Base-by-base conservation (phyloP, 2,113 vertebrate genomes). In the Aegithalos caudatus region DNA sequence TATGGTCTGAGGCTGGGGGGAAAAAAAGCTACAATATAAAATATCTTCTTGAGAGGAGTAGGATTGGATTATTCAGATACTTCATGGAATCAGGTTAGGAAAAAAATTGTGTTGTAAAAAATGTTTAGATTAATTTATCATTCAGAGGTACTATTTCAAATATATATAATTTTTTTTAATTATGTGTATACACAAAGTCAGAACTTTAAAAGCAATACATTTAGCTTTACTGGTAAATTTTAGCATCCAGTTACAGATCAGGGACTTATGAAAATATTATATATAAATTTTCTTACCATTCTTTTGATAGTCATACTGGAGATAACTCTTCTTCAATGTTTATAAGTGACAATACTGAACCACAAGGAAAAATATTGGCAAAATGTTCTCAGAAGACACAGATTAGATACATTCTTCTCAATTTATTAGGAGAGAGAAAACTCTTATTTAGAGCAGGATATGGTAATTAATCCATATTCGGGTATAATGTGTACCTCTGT, bases 1-100 rank as follows among this genome's bases (percentile, higher is more conserved):
- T 65, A 33, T 24, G 5, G 29, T 74, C 7, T 17, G 28, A 73
- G n/a, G 25, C 3, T 20, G 7, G 0, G 6, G 4, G 1, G 0
- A 8, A 1, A 44, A 23, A n/a, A 23, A 7, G 4, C 4, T 35
- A 8, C 12, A 44, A 18, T 48, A 35, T 22, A 50, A 57, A 56
- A 69, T 53, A 62, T 50, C 10, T 60, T 60, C 28, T 56, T 70
- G 25, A 70, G 12, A 56, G 17, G 12, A 25, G 6, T 6, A 86
- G 4, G 18, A n/a, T 42, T 51, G 11, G 2, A 11, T 4, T 82
- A 22, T 51, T 83, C 31, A 48, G 31, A 60, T 13, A 53, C 8
- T 6, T n/a, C 31, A 67, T 17, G 7, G 23, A 67, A 88, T 38
- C 14, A 67, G 31, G 72, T 38, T 8, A 72, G 33, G 22, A 35